Percentiles rank a stretch among this genome's conserved stretches.
Evolutionary conservation across 2,797 vertebrate species (phyloP).

Genomic region (Sus cebifrons): DNA sequence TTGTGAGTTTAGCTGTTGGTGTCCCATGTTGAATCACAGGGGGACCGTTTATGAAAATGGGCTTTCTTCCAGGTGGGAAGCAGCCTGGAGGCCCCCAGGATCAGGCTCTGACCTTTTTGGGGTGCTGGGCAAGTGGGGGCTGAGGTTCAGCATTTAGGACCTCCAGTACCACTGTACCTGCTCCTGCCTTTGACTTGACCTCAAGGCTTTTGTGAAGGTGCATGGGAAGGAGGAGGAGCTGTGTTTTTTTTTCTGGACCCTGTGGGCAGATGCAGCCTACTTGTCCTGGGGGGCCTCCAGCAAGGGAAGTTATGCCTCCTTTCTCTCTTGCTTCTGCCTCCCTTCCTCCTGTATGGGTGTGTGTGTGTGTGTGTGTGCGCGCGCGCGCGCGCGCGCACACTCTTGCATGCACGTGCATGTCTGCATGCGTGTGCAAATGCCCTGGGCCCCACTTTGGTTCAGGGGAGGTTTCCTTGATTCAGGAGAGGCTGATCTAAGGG

Average conservation of each 20-base stretch:
- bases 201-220: background rate
- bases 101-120: background rate
- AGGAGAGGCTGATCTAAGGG: background rate
- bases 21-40: background rate
- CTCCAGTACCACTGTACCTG: background rate
- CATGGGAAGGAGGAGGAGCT: background rate
- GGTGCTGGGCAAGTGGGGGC: background rate
- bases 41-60: background rate
- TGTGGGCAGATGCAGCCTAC: background rate
- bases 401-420: too few relatives aligned
- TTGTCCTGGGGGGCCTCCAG: background rate
- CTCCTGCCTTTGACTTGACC: background rate
- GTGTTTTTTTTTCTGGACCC: background rate
- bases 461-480: background rate
- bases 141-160: background rate
- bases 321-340: background rate
- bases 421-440: too few relatives aligned
- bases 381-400: accelerated
- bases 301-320: background rate
- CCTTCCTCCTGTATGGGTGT: background rate
- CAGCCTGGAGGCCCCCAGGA: background rate
- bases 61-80: background rate
- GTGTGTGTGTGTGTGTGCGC: background rate
- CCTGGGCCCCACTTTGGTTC: background rate
- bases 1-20: background rate